Conservation (phyloP, 2,888 invertebrate species). For the Dynastes grantii region DNA sequence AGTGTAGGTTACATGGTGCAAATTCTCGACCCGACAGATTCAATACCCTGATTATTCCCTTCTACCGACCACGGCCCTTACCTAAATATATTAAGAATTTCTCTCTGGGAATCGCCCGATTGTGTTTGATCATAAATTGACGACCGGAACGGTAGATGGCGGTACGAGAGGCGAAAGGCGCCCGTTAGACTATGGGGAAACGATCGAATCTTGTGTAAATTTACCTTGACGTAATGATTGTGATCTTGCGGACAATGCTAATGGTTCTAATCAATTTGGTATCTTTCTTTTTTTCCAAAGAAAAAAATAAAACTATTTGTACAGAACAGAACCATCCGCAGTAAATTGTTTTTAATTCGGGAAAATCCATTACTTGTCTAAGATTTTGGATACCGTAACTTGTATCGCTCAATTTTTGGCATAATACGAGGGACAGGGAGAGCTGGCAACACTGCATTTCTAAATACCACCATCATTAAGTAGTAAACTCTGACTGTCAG, state of each 20-base stretch:
- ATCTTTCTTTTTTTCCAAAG: too few species aligned
- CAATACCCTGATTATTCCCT: constrained; percentile 57
- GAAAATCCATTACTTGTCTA: too few species aligned
- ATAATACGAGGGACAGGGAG: too few species aligned
- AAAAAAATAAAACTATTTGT: too few species aligned
- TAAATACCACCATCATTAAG: too few species aligned
- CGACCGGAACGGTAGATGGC: background rate
- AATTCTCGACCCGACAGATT: constrained; percentile 57
- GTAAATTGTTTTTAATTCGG: too few species aligned
- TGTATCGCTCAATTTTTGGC: too few species aligned
- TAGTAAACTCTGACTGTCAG: too few species aligned
- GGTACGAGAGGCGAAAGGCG: background rate
- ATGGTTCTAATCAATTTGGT: too few species aligned
- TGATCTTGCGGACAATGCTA: background rate
- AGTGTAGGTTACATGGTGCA: constrained; percentile 58
- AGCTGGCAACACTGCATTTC: too few species aligned
- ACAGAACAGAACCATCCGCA: too few species aligned
- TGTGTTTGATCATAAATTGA: constrained; percentile 40
- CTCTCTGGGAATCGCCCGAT: constrained; percentile 36
- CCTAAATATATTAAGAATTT: constrained; percentile 47
- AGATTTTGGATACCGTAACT: too few species aligned
- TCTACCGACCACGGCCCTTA: constrained; percentile 53
- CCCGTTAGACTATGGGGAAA: constrained; percentile 3
- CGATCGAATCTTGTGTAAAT: constrained; percentile 12
- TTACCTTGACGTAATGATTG: constrained; percentile 3